These are phyloP conservation scores for Aurelia coerulea DNA, from an alignment of 30 jellyfish, hydroid and myxozoan species.

Conservation along the genomic window DNA sequence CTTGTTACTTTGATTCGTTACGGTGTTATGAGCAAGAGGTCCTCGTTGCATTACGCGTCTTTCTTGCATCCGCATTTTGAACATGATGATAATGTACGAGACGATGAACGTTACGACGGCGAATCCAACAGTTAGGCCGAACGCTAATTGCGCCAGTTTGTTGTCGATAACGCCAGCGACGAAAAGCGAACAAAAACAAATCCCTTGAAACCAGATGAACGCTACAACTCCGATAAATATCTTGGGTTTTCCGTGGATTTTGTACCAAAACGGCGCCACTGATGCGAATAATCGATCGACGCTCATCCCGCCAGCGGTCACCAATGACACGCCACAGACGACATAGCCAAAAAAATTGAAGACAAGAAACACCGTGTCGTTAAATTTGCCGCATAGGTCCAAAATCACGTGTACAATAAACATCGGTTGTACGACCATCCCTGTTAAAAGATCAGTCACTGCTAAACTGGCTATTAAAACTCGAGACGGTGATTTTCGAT, in stretches of 20 bases:
- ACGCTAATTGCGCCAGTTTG: conserved; percentile 50
- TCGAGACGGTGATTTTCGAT: conserved; percentile 54
- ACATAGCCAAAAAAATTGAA: conserved; percentile 59
- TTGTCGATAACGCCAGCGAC: conserved; percentile 27
- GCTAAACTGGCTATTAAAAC: conserved; percentile 41
- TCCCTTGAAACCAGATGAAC: conserved; percentile 56
- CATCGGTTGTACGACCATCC: conserved; percentile 56
- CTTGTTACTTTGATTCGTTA: not conserved
- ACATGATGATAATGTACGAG: conserved; percentile 42
- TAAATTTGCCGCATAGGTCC: conserved; percentile 11
- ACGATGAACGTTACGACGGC: conserved; percentile 55
- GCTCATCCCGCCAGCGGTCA: conserved; percentile 76
- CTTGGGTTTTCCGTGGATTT: conserved; percentile 29
- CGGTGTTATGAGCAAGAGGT: not conserved
- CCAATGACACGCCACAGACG: conserved; percentile 66
- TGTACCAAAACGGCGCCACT: conserved; percentile 55
- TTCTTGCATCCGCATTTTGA: not conserved
- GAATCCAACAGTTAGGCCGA: conserved; percentile 40
- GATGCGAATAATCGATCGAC: conserved; percentile 60
- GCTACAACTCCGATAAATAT: conserved; percentile 16
- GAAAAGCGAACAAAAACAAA: conserved; percentile 24
- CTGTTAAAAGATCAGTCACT: conserved; percentile 45
- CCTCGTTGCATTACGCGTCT: conserved; percentile 30
- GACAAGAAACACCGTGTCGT: conserved; percentile 16
- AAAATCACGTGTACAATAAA: conserved; percentile 48